Evolutionary conservation across 2,888 invertebrate species (phyloP).

Genomic region (Sicus ferrugineus): DNA sequence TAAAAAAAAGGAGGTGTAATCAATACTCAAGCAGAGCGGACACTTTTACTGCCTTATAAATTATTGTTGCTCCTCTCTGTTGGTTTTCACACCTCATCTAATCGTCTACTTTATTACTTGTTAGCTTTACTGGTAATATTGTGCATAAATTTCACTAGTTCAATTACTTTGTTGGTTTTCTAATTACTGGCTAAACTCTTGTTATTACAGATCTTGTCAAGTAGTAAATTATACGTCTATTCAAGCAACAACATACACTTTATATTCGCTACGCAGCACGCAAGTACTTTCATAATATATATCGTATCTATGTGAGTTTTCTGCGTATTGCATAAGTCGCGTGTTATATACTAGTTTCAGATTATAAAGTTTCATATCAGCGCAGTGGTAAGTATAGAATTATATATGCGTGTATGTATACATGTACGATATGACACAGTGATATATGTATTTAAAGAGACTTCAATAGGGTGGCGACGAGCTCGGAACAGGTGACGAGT

Average conservation of each 20-base stretch:
- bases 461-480: conserved; percentile 55
- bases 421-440: conserved; percentile 66
- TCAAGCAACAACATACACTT: conserved; percentile 25
- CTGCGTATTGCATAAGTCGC: neutral
- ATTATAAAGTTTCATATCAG: conserved; percentile 6
- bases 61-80: conserved; percentile 25
- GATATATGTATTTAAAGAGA: conserved; percentile 52
- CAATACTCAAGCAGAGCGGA: too few relatives aligned
- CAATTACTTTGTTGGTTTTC: conserved; percentile 34
- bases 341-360: conserved; percentile 4
- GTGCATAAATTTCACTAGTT: conserved; percentile 57
- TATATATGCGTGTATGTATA: conserved; percentile 29
- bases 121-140: conserved; percentile 49
- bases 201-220: conserved; percentile 34
- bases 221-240: neutral
- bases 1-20: too few relatives aligned
- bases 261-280: conserved; percentile 12
- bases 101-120: conserved; percentile 39
- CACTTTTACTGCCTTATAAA: conserved; percentile 7
- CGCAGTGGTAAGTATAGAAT: conserved; percentile 9
- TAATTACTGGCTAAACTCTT: conserved; percentile 16
- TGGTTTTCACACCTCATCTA: conserved; percentile 13
- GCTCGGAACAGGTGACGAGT: conserved; percentile 53
- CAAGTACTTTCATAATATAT: conserved; percentile 18
- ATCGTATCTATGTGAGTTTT: conserved; percentile 3